Base-by-base conservation (phyloP, 2,888 invertebrate genomes). In the Drosophila suboccidentalis region DNA sequence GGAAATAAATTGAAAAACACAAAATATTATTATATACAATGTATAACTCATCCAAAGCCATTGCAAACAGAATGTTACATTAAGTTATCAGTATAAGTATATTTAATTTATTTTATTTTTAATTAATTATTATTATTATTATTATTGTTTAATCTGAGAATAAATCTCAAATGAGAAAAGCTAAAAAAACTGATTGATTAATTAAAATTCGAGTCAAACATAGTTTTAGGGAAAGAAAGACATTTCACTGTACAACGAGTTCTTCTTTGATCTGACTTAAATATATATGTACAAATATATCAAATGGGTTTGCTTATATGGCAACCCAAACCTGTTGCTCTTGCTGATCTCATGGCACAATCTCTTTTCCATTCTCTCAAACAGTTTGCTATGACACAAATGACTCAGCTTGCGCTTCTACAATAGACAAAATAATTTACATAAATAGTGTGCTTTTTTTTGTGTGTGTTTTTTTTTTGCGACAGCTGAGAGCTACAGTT, bases 271-370 rank as follows among this genome's bases (percentile, higher is more conserved):
- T 32, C 9, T 41, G 32, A 17, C 4, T n/a, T 34, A 34, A 32
- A 43, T 19, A 43, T 22, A 22, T 3, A 19, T 53, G 54, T 15
- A 15, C 36, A 29, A 22, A 38, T 11, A 60, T 71, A 57, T 63
- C 15, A 32, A 62, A 47, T 55, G 26, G 47, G 32, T 17, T 44
- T 50, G 59, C 38, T 57, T 53, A 49, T 44, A 54, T 46, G 57
- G 46, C 54, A 54, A 26, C 36, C 11, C 32, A 74, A 76, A 76
- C 76, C 79, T 70, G 76, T 74, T 78, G 76, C 50, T 69, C 38
- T 38, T 46, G 51, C 59, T 76, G 79, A 76, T 76, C 76, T 76
- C 79, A 76, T 76, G 65, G 51, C 51, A 69, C 61, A 74, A 70
- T 78, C 79, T 78, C 75, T 44, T 64, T 51, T 19, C 29, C 47